phyloP scores from a whole-genome alignment of 2,888 invertebrate genomes.

The Nomada goodeniana region DNA sequence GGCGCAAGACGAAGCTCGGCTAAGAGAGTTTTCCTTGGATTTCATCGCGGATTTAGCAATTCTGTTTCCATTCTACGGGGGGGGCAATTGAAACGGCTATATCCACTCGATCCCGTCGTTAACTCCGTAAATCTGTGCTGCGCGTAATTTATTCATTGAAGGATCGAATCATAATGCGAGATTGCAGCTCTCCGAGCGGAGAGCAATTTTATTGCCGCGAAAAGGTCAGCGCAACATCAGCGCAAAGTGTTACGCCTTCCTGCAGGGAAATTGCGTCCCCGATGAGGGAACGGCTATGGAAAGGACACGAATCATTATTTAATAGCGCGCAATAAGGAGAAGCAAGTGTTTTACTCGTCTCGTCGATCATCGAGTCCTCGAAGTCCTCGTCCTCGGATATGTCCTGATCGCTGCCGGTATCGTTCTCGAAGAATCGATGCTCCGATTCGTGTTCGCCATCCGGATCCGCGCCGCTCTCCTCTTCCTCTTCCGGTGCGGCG shows the following conservation, averaged over 20 bases:
- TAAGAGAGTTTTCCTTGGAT: neutral
- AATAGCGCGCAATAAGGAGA: neutral
- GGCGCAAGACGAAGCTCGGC: neutral
- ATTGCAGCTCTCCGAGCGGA: conserved; percentile 33
- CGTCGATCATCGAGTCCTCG: conserved; percentile 77
- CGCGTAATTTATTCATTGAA: conserved; percentile 39
- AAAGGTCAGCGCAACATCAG: conserved; percentile 49
- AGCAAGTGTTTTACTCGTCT: conserved; percentile 55
- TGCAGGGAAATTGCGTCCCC: conserved; percentile 7
- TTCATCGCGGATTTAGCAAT: neutral
- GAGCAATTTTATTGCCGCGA: conserved; percentile 38
- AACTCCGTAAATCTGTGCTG: conserved; percentile 19
- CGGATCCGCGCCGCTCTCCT: conserved; percentile 63
- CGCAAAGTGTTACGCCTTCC: conserved; percentile 23
- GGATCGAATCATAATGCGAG: conserved; percentile 37
- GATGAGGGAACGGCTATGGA: neutral
- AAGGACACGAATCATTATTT: conserved; percentile 10
- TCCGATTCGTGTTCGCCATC: conserved; percentile 69
- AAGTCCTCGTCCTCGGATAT: conserved; percentile 79
- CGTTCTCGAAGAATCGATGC: conserved; percentile 72
- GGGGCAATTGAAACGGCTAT: neutral
- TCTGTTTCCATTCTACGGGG: neutral
- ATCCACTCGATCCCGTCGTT: conserved; percentile 1
- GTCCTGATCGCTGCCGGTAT: conserved; percentile 80
- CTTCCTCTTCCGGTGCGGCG: conserved; percentile 68